Percentiles rank a stretch among this genome's conserved stretches.
phyloP scores from a whole-genome alignment of 1,140 invertebrate genomes.

The Nasonia longicornis region DNA sequence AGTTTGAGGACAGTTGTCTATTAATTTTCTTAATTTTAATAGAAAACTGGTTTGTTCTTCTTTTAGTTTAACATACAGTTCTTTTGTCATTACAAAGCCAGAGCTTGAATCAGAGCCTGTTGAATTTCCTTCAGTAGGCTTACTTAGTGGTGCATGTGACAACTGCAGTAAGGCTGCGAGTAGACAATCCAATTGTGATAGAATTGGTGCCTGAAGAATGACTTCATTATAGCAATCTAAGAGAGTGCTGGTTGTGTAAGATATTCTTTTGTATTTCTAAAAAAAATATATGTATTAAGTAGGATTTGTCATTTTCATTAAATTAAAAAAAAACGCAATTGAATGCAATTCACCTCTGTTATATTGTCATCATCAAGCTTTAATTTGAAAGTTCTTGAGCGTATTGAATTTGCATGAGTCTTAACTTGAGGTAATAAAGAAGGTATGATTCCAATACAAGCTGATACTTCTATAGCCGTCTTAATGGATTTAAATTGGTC shows the following conservation, averaged over 20 bases:
- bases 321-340: constrained; percentile 14
- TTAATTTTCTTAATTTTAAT: constrained; percentile 69
- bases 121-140: constrained; percentile 62
- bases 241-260: constrained; percentile 58
- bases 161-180: constrained; percentile 79
- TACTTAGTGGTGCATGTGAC: constrained; percentile 74
- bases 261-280: constrained; percentile 64
- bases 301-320: constrained; percentile 12
- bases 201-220: constrained; percentile 61
- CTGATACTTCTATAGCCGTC: constrained; percentile 72
- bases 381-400: constrained; percentile 4
- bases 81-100: constrained; percentile 58
- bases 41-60: constrained; percentile 70
- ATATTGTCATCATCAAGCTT: constrained; percentile 1
- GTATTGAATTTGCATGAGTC: background rate
- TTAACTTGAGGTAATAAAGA: constrained; percentile 70
- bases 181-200: constrained; percentile 67
- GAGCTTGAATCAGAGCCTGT: constrained; percentile 13
- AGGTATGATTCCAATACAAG: constrained; percentile 75
- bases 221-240: constrained; percentile 61
- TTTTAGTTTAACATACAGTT: constrained; percentile 69
- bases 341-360: constrained; percentile 20
- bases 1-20: constrained; percentile 72
- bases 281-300: constrained; percentile 47
- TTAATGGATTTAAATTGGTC: constrained; percentile 71